These are phyloP conservation scores for Symphodus melops DNA, from an alignment of 2,113 vertebrate genomes.

Conservation along the genomic window DNA sequence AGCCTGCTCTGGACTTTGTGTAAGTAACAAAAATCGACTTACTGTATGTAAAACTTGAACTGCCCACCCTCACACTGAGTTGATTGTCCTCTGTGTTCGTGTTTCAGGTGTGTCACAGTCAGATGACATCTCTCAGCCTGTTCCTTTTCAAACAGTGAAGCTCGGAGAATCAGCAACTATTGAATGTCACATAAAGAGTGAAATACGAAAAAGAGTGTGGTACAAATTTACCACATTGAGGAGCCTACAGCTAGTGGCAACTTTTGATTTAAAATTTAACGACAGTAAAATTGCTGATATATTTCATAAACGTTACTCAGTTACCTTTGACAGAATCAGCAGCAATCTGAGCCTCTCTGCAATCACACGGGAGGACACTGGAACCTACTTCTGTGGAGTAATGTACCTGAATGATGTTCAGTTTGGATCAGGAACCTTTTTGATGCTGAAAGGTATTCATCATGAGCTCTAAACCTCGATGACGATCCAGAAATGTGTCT, in stretches of 20 bases:
- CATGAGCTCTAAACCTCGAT: too few relatives aligned
- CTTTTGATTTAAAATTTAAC: neutral
- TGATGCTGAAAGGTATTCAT: constrained; percentile 18
- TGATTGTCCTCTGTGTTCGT: neutral
- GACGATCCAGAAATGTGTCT: too few relatives aligned
- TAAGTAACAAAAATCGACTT: constrained; percentile 15
- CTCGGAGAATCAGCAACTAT: constrained; percentile 6
- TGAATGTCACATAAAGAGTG: constrained; percentile 12
- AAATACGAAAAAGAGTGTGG: constrained; percentile 15
- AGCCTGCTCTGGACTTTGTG: constrained; percentile 14
- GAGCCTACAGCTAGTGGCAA: constrained; percentile 7
- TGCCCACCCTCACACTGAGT: neutral
- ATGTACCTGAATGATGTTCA: neutral
- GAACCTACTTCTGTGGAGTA: constrained; percentile 58
- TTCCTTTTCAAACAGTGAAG: constrained; percentile 11
- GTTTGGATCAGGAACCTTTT: constrained; percentile 36
- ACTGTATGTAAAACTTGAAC: neutral
- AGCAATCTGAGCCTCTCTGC: constrained; percentile 29
- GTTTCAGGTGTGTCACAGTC: constrained; percentile 14
- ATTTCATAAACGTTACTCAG: neutral
- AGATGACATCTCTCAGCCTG: neutral
- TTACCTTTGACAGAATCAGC: neutral
- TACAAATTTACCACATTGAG: constrained; percentile 13
- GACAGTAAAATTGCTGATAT: neutral
- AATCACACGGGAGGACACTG: constrained; percentile 27